Conservation (phyloP, 2,113 vertebrate species). For the Glareola pratincola region DNA sequence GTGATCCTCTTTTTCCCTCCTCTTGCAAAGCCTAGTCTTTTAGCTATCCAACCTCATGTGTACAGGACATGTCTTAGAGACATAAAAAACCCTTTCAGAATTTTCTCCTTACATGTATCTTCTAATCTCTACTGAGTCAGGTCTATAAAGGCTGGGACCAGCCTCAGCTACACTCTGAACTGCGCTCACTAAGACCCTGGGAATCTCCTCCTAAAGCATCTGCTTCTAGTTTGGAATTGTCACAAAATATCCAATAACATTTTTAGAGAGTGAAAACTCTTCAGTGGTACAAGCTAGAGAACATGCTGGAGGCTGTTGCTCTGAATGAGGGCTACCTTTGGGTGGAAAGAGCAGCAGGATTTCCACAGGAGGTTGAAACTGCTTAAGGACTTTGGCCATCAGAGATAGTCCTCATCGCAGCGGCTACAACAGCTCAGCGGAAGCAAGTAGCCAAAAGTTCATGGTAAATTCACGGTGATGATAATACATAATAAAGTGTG, state of each 20-base stretch:
- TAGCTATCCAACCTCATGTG: not conserved
- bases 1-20: not conserved
- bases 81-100: not conserved
- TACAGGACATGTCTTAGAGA: not conserved
- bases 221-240: not conserved
- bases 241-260: not conserved
- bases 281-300: not conserved
- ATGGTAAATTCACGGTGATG: not conserved
- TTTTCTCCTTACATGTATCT: not conserved
- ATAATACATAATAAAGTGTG: not conserved
- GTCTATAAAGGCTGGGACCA: not conserved
- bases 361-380: not conserved
- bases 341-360: not conserved
- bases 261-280: not conserved
- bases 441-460: not conserved
- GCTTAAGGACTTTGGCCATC: not conserved
- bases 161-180: not conserved
- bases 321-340: not conserved
- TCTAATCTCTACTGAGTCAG: not conserved
- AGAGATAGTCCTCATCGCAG: not conserved
- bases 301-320: not conserved
- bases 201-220: not conserved
- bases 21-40: not conserved
- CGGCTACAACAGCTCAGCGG: not conserved
- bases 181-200: accelerated